Evolutionary conservation across 2,888 invertebrate genomes (phyloP), one percentile per base, ranked within the genome.

Genomic region (Sylvicola fuscatus): DNA sequence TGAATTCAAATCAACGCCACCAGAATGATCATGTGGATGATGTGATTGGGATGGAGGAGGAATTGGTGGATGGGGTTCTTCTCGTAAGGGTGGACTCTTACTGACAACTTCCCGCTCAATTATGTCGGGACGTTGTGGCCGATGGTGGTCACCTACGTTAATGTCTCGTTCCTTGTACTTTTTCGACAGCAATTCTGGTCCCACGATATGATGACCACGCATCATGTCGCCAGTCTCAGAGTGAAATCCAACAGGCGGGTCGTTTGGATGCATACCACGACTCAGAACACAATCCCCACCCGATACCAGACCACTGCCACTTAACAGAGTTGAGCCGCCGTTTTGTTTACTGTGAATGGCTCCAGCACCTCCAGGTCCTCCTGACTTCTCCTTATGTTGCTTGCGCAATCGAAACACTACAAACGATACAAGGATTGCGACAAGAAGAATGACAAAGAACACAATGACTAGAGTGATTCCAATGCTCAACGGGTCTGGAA

Each of bases 391-490:
- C 55, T 83, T 80, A 53, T 77, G 82, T 53, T 87, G 83, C 36
- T 82, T 78, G 13, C 90, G 70, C 41, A 89, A 65, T 31, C 89
- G 73, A 55, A 90, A 90, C 29, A 90, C 83, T n/a, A 92, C 70
- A 50, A 92, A 92, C 33, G 87, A 89, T 14, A 83, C 81, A 38
- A 86, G 65, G 47, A 90, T 87, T 11, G 87, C 87, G 10, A 90
- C 77, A 35, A 90, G 67, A 11, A 92, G 61, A 39, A 90, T 80
- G 5, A 86, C 79, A 51, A 95, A 92, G 64, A 95, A 92, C 15
- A 87, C 84, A 41, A 92, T 86, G 14, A 93, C 89, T 26, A 93
- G 63, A 2, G 90, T 90, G 39, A 93, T 80, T 36, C 92, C 93
- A 41, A 92, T 86, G 48, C 83, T 86, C 7, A 93, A 62, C 0